phyloP scores from a whole-genome alignment of 2,113 vertebrate species.

The Coptodon bakossiorum region DNA sequence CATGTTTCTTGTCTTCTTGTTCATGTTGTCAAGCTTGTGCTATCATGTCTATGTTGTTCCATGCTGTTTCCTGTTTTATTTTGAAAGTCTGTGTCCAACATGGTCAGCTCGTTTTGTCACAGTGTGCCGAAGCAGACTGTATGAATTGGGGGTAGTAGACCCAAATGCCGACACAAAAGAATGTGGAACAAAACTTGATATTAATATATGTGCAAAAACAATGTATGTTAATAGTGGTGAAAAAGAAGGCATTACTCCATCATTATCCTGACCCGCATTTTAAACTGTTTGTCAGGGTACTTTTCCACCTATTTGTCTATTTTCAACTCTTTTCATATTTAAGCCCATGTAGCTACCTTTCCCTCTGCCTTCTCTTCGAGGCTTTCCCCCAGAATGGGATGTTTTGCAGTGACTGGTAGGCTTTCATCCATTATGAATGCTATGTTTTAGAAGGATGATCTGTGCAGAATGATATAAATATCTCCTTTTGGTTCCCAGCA shows the following conservation, averaged over 20 bases:
- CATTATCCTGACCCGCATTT: background rate
- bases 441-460: slow-evolving; percentile 59
- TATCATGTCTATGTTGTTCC: background rate
- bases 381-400: slow-evolving; percentile 25
- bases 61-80: background rate
- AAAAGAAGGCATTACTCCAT: background rate
- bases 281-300: background rate
- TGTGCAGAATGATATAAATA: slow-evolving; percentile 62
- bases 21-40: background rate
- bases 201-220: background rate
- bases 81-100: background rate
- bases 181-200: background rate
- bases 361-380: background rate
- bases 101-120: background rate
- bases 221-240: background rate
- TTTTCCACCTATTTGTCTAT: background rate
- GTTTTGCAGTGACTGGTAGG: slow-evolving; percentile 30
- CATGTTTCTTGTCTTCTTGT: background rate
- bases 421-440: slow-evolving; percentile 66
- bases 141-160: background rate
- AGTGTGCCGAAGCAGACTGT: background rate
- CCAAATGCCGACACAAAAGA: background rate
- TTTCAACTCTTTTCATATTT: background rate
- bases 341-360: background rate
- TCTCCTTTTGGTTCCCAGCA: slow-evolving; percentile 49